Evolutionary conservation across 2,113 vertebrate species (phyloP), one percentile per base, ranked within the genome.

Genomic region (Cavia porcellus): DNA sequence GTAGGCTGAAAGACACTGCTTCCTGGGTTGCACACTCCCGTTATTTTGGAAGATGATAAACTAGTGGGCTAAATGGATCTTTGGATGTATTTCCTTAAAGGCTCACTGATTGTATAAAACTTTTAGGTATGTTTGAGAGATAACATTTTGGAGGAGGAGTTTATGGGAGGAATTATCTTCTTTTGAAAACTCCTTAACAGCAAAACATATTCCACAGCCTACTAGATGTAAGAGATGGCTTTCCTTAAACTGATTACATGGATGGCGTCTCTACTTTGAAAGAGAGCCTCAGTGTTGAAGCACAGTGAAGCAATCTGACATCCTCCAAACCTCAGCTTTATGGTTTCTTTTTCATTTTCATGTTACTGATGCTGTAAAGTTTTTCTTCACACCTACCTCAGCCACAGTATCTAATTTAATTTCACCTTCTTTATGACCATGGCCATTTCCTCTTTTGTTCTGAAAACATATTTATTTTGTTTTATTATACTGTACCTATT

Each of bases 1-100:
- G 35, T 25, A 75, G 89, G 87, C 84, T 96, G 83, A 96, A 97
- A 97, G 95, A 25, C 83, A 89, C 82, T 97, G 87, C 88, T 98
- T 98, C 97, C 81, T 88, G 79, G 38, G 25, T 64, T 57, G 95
- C 38, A 92, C 84, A 92, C 42, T 80, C 91, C 92, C 83, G 93
- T 96, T 97, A 85, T 50, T 92, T 84, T 93, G 87, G 85, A 97
- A 97, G 88, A 92, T 92, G 95, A 95, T 95, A 97, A 97, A 64
- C 94, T 96, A 86, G 91, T 96, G 96, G 85, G 95, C 1, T 0
- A 62, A 85, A 88, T 50, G 85, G 82, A 97, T 47, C 80, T 97
- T 92, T 83, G 72, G 92, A 38, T 97, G 97, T 92, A 11, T 88
- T 97, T 98, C 94, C 74, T 97, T 96, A 96, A 96, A 97, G 93